These are phyloP conservation scores for Amblyjoppa fuscipennis DNA, from an alignment of 2,888 invertebrate genomes.

Conservation along the genomic window DNA sequence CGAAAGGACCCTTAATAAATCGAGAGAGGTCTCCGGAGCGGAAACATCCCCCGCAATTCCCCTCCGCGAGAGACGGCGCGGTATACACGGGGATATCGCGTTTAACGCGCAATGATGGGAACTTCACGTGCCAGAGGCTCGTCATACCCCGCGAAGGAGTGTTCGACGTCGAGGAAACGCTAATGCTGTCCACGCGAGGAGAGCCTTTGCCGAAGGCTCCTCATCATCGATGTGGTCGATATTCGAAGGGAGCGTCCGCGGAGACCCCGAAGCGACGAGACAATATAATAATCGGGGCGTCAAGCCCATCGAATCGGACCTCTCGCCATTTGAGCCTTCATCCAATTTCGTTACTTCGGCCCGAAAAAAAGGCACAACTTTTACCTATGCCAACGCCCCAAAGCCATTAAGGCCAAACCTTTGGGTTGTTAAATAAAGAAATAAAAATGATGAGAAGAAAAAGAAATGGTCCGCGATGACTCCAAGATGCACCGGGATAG, in stretches of 20 bases:
- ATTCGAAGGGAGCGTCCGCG: conserved; percentile 44
- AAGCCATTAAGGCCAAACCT: conserved; percentile 8
- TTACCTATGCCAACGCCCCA: neutral
- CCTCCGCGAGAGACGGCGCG: conserved; percentile 4
- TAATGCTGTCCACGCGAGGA: conserved; percentile 60
- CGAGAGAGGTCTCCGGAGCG: conserved; percentile 34
- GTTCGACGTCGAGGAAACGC: conserved; percentile 64
- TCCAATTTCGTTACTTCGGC: conserved; percentile 35
- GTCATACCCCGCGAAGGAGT: conserved; percentile 73
- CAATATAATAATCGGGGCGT: conserved; percentile 38
- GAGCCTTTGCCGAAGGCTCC: conserved; percentile 23
- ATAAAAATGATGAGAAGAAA: conserved; percentile 31
- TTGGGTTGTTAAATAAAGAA: conserved; percentile 60
- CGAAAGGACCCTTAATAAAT: conserved; percentile 66
- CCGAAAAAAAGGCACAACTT: neutral
- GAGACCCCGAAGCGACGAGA: conserved; percentile 8
- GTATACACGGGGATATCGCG: conserved; percentile 58
- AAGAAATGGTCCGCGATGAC: conserved; percentile 55
- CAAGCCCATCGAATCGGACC: conserved; percentile 15
- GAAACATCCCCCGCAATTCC: conserved; percentile 35
- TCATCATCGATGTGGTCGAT: conserved; percentile 55
- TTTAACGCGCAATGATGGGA: conserved; percentile 74
- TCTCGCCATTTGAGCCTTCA: conserved; percentile 19
- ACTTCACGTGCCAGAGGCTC: conserved; percentile 76
- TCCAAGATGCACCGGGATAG: conserved; percentile 64